Evolutionary conservation across 2,797 vertebrate species (phyloP), one percentile per base, ranked within the genome.

Genomic region (Acridotheres tristis): DNA sequence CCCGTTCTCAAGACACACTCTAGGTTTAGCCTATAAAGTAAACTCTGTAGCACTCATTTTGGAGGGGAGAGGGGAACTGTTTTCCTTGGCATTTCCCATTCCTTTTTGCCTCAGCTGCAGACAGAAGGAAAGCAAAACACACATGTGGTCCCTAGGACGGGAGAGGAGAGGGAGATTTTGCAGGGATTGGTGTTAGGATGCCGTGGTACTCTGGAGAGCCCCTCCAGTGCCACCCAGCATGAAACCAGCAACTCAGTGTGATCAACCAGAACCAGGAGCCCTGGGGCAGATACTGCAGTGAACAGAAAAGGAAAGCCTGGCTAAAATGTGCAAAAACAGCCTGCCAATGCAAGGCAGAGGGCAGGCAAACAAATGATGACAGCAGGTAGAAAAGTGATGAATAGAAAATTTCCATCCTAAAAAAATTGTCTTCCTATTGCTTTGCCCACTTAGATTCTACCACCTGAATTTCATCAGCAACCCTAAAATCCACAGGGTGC

Each of bases 51-150:
- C 55, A 86, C 81, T 89, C 13, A 0, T 53, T 77, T 69, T 82
- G 54, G 73, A 88, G 54, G 63, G 45, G 15, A 89, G 30, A 34
- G n/a, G n/a, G 12, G 40, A 87, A 90, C 79, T 74, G 68, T 42
- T 96, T 94, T 97, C 79, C 63, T 94, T 94, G 89, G 85, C 78
- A 63, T 85, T 96, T 96, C 91, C 77, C 84, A 91, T 54, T 69
- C 38, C 13, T 54, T 73, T 67, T 45, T 72, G 74, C 92, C 85
- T 97, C 89, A 79, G 78, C 75, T 94, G 75, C 90, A 96, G 84
- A 84, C 40, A 76, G 42, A 77, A 84, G 87, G 82, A 94, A 96
- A 96, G 78, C 42, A 95, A 90, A 94, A 74, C 57, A 85, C 88
- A 58, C n/a, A 74, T 12, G 45, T 87, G 67, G 85, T 91, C 80